phyloP scores from a whole-genome alignment of 23 tunicate species.

The Botrylloides violaceus region DNA sequence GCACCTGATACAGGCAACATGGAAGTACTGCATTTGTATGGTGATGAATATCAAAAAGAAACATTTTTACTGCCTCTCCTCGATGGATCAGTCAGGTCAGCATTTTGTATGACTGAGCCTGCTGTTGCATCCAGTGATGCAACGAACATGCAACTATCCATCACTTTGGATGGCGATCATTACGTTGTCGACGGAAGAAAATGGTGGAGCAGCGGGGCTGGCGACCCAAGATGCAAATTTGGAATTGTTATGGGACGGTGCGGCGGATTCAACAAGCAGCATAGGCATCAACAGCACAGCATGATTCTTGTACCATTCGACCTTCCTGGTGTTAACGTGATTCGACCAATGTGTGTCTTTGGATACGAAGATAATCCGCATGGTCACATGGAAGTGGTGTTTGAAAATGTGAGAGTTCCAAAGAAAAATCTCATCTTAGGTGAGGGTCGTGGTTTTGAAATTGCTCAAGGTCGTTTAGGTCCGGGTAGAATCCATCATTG shows the following conservation, averaged over 20 bases:
- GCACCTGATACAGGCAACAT: slow-evolving; percentile 98
- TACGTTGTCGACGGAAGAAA: slow-evolving; percentile 76
- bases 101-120: slow-evolving; percentile 94
- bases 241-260: slow-evolving; percentile 85
- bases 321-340: slow-evolving; percentile 70
- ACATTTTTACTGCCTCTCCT: slow-evolving; percentile 65
- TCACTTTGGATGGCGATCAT: slow-evolving; percentile 56
- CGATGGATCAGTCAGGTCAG: slow-evolving; percentile 61
- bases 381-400: slow-evolving; percentile 80
- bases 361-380: slow-evolving; percentile 85
- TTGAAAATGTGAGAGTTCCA: slow-evolving; percentile 79
- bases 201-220: slow-evolving; percentile 92
- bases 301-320: slow-evolving; percentile 88
- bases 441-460: slow-evolving; percentile 73
- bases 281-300: slow-evolving; percentile 59
- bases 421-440: slow-evolving; percentile 64
- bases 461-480: slow-evolving; percentile 93
- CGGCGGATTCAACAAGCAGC: slow-evolving; percentile 17
- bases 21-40: slow-evolving; percentile 76
- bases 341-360: slow-evolving; percentile 67
- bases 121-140: slow-evolving; percentile 95
- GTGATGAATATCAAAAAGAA: slow-evolving; percentile 68
- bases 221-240: slow-evolving; percentile 67
- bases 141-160: slow-evolving; percentile 71
- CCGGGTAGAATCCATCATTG: slow-evolving; percentile 98